Base-by-base conservation (phyloP, 2,797 vertebrate species). In the Novumbra hubbsi region DNA sequence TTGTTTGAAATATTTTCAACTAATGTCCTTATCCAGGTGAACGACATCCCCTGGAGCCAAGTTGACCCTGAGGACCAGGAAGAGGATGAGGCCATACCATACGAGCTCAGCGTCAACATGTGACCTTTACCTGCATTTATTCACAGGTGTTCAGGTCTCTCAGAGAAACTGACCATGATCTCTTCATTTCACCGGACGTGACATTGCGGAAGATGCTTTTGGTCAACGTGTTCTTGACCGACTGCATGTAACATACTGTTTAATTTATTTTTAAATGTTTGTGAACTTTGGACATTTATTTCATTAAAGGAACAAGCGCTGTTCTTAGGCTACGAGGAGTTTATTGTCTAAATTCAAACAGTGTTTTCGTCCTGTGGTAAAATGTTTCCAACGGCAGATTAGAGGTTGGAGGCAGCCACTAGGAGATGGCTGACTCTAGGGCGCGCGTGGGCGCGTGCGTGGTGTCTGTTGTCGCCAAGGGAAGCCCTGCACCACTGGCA, bases 1-100 rank as follows among this genome's bases (percentile, higher is more conserved):
- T 38, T 38, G 34, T 38, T 38, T 4, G 34, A 38, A 38, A 38
- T 6, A 38, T 38, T 38, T 38, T 38, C 34, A 38, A 38, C 34
- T 7, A 38, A 38, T n/a, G n/a, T n/a, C n/a, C n/a, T n/a, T n/a
- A n/a, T n/a, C 7, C 62, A 88, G 87, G 82, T 87, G 38, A 87
- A 86, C 71, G 74, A 85, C 63, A 60, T 86, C 30, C 77, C 83
- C 1, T 85, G 85, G 85, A 79, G 62, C 41, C 69, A 79, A 19
- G 62, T 75, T 72, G 78, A 72, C n/a, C 17, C 21, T 57, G 78
- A 8, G 1, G 19, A 12, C 48, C 68, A 32, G 49, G 73, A 28
- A 48, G 79, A 81, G 3, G 85, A 84, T 11, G 80, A 84, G 45
- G 87, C 84, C 38, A 63, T 84, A 28, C 63, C 41, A 2, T 84